Evolutionary conservation across 1,140 invertebrate species (phyloP), one percentile per base, ranked within the genome.

Genomic region (Thereuonema tuberculata): DNA sequence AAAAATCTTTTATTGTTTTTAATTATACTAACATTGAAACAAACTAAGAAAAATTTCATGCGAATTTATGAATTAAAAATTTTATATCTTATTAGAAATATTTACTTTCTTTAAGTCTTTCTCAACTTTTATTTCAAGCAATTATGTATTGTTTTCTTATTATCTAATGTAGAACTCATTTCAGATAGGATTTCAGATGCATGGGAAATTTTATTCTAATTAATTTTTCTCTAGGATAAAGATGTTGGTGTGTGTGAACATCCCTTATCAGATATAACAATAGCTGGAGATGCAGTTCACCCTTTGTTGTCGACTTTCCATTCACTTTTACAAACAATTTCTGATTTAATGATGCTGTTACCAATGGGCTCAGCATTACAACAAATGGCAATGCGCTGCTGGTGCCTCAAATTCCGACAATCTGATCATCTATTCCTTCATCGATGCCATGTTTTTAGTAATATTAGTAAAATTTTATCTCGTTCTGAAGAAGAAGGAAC

Each of bases 391-490:
- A 86, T 98, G 15, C 79, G 89, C 63, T 96, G 93, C 73, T 97
- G 91, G 84, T 90, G 88, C 26, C 82, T 97, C 31, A 82, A 84
- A 65, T 97, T 96, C 71, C 83, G 84, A 2, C 81, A 86, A 25
- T 80, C 84, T 1, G 93, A 98, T 75, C 91, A 96, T 69, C 82
- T 85, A 67, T 97, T 97, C 69, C 74, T 97, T n/a, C 93, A 98
- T 70, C 69, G 84, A 71, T 85, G 84, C 60, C 89, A 96, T 72
- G 91, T 97, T 2, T 97, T 98, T 70, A 93, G 87, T 66, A 95
- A 96, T 69, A 93, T 97, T 54, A 94, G 91, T 66, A 91, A 93
- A 75, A 97, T 98, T 50, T 77, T 98, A 28, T 95, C 92, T 0
- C 84, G 90, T 62, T 89, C 89, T 2, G 91, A 94, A 68, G 91